Evolutionary conservation across 2,888 invertebrate genomes (phyloP).

Genomic region (Craniophora ligustri): DNA sequence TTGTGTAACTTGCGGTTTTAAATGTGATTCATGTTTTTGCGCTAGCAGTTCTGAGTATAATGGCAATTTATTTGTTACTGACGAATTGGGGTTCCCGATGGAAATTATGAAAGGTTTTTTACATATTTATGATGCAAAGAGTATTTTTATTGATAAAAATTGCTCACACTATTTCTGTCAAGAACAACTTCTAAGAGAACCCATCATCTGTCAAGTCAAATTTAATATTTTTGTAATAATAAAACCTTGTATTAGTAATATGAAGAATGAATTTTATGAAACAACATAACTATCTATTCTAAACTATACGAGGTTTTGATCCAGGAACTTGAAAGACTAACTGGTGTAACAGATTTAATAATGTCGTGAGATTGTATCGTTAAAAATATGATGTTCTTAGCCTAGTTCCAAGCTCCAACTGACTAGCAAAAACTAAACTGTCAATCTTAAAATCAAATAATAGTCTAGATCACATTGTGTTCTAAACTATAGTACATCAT

Average conservation of each 20-base stretch:
- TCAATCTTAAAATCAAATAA: neutral
- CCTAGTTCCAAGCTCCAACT: neutral
- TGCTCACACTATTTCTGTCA: too few species aligned
- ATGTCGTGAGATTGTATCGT: too few species aligned
- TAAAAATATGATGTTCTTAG: neutral
- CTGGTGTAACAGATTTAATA: too few species aligned
- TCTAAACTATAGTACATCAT: slow-evolving; percentile 9
- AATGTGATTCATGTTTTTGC: slow-evolving; percentile 49
- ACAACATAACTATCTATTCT: too few species aligned
- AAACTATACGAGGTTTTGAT: too few species aligned
- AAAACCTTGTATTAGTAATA: too few species aligned
- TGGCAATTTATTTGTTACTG: slow-evolving; percentile 33
- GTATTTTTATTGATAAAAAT: neutral
- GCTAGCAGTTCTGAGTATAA: slow-evolving; percentile 43
- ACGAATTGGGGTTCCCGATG: slow-evolving; percentile 27
- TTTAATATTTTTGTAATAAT: too few species aligned
- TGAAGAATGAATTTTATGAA: too few species aligned
- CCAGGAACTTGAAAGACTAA: too few species aligned
- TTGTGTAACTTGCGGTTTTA: slow-evolving; percentile 51
- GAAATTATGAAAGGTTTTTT: slow-evolving; percentile 5
- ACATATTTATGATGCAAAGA: neutral
- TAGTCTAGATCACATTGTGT: neutral
- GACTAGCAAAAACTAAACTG: neutral
- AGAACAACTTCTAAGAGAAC: too few species aligned
- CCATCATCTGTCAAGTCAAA: too few species aligned